phyloP scores from a whole-genome alignment of 2,113 vertebrate genomes.

The Gasterosteus aculeatus region DNA sequence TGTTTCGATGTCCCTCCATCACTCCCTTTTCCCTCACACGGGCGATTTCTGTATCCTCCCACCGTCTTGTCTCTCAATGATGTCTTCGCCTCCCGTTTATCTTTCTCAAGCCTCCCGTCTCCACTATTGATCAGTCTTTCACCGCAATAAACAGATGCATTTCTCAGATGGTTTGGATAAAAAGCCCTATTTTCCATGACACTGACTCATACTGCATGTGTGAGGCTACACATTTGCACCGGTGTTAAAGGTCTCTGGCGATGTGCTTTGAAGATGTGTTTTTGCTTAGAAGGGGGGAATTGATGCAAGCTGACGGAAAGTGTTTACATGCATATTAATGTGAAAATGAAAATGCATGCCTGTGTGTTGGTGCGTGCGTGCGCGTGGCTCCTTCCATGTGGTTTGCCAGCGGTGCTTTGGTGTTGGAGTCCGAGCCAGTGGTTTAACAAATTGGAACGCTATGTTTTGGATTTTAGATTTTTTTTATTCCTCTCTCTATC shows the following conservation, averaged over 20 bases:
- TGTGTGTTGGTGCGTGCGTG: constrained; percentile 17
- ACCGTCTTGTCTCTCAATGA: constrained; percentile 20
- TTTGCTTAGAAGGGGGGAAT: constrained; percentile 26
- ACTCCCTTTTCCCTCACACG: not conserved
- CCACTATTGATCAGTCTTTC: constrained; percentile 25
- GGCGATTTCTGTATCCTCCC: not conserved
- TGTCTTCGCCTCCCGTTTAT: constrained; percentile 20
- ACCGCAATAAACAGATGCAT: constrained; percentile 38
- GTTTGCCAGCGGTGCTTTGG: constrained; percentile 28
- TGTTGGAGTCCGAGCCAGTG: constrained; percentile 38
- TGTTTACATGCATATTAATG: constrained; percentile 43
- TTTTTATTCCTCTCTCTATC: constrained; percentile 48
- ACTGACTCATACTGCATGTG: constrained; percentile 13
- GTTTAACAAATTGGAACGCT: constrained; percentile 47
- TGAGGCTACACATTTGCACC: constrained; percentile 9
- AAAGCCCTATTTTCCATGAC: constrained; percentile 42
- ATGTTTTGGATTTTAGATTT: constrained; percentile 52
- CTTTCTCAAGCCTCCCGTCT: constrained; percentile 26
- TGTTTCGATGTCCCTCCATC: constrained; percentile 4
- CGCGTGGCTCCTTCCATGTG: constrained; percentile 6
- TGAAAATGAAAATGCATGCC: constrained; percentile 11
- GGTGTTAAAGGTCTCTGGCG: constrained; percentile 11
- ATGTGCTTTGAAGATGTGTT: constrained; percentile 16
- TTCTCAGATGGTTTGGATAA: constrained; percentile 46
- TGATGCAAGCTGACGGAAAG: constrained; percentile 27